Evolutionary conservation across 2,888 invertebrate species (phyloP).

Genomic region (Lissocephala sabroskyi): DNA sequence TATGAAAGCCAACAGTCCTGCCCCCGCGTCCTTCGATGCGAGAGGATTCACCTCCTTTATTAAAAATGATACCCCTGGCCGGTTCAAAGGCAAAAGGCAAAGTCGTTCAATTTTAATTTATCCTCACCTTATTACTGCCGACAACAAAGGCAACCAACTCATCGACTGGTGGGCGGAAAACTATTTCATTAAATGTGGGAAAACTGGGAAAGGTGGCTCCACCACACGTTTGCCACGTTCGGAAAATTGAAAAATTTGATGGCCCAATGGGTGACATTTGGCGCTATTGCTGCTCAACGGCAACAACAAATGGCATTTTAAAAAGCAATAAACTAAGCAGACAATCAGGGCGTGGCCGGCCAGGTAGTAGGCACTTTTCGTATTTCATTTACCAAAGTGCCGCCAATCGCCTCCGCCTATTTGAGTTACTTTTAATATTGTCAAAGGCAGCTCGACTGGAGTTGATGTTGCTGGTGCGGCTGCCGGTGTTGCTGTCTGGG

Average conservation of each 20-base stretch:
- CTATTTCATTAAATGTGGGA: constrained; percentile 53
- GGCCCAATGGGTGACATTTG: too few relatives aligned
- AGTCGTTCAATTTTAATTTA: too few relatives aligned
- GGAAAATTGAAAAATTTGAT: constrained; percentile 53
- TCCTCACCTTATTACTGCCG: too few relatives aligned
- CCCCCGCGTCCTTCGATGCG: too few relatives aligned
- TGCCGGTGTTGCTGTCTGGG: constrained; percentile 21
- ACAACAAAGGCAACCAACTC: too few relatives aligned
- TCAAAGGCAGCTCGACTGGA: neutral
- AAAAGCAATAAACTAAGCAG: neutral
- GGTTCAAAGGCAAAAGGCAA: too few relatives aligned
- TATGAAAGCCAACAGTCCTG: constrained; percentile 12
- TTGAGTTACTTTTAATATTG: constrained; percentile 31
- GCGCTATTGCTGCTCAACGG: neutral
- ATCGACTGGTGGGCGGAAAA: too few relatives aligned
- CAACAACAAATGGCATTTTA: neutral
- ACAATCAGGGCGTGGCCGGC: too few relatives aligned
- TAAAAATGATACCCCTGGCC: constrained; percentile 18
- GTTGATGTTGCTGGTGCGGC: constrained; percentile 8
- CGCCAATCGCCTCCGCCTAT: too few relatives aligned
- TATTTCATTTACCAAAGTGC: constrained; percentile 28
- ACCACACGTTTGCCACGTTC: too few relatives aligned
- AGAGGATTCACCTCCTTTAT: constrained; percentile 14
- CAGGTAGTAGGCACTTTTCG: too few relatives aligned
- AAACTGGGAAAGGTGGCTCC: too few relatives aligned